Conservation (phyloP, 1,140 invertebrate species). For the Tachypleus tridentatus region DNA sequence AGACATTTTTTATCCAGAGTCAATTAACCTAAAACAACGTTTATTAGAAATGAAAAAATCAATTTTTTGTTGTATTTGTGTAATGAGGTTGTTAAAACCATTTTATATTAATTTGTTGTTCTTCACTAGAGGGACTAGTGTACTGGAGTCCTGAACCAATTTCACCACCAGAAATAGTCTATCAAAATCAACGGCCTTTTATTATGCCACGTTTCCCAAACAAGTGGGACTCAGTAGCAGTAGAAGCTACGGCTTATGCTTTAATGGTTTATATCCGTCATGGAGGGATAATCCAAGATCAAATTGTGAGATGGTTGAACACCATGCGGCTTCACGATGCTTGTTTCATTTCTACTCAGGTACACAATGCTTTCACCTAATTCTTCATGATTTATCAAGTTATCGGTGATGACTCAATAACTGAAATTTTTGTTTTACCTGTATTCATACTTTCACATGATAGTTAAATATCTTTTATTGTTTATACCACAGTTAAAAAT, state of each 20-base stretch:
- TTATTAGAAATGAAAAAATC: no score
- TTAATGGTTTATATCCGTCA: slow-evolving; percentile 40
- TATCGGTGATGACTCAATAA: no score
- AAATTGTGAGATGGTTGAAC: slow-evolving; percentile 47
- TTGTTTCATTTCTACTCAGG: slow-evolving; percentile 46
- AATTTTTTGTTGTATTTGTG: no score
- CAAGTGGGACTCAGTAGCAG: slow-evolving; percentile 36
- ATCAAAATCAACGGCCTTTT: slow-evolving; percentile 41
- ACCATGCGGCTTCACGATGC: slow-evolving; percentile 43
- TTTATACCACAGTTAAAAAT: no score
- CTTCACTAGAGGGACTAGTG: slow-evolving; percentile 34
- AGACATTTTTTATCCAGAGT: no score
- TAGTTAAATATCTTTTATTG: no score
- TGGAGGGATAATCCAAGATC: slow-evolving; percentile 33
- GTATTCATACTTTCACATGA: neutral
- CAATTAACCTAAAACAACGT: no score
- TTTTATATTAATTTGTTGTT: no score
- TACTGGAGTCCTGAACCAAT: slow-evolving; percentile 39
- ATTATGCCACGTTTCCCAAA: slow-evolving; percentile 34
- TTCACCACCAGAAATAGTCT: slow-evolving; percentile 30
- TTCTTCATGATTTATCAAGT: no score
- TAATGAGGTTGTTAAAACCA: no score
- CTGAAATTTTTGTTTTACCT: no score
- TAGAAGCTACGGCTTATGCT: slow-evolving; percentile 47
- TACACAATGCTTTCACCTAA: slow-evolving; percentile 18